Percentiles rank a stretch among this genome's conserved stretches.
Conservation (phyloP, 2,888 invertebrate genomes). For the Drosophila nigricruria region DNA sequence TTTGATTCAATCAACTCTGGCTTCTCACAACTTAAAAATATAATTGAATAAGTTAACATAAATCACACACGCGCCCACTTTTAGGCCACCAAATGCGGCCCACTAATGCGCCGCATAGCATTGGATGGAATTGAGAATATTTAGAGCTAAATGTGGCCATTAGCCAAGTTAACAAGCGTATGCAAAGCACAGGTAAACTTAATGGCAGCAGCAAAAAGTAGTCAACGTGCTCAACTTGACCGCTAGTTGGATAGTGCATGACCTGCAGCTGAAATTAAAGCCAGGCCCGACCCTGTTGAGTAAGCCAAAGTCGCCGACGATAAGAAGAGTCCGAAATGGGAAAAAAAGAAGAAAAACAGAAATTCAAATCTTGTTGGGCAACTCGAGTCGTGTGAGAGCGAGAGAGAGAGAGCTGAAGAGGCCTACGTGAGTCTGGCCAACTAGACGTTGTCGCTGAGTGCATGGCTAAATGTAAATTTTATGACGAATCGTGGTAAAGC, state of each 20-base stretch:
- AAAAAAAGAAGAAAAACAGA: neutral
- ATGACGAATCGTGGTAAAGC: slow-evolving; percentile 5
- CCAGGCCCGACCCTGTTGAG: slow-evolving; percentile 42
- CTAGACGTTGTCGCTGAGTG: slow-evolving; percentile 8
- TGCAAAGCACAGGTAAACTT: neutral
- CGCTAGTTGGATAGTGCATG: slow-evolving; percentile 62
- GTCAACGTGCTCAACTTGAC: slow-evolving; percentile 70
- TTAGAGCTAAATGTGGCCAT: slow-evolving; percentile 11
- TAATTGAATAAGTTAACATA: neutral
- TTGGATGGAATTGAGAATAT: slow-evolving; percentile 25
- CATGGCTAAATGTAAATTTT: slow-evolving; percentile 21
- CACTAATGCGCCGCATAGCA: slow-evolving; percentile 18
- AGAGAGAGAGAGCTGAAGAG: slow-evolving; percentile 2
- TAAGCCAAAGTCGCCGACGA: slow-evolving; percentile 47
- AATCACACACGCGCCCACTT: slow-evolving; percentile 4
- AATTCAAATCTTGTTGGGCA: slow-evolving; percentile 30
- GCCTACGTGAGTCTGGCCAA: slow-evolving; percentile 58
- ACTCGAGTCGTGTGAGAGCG: slow-evolving; percentile 22
- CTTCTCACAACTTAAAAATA: neutral
- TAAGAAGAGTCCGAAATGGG: slow-evolving; percentile 29
- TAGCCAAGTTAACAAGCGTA: slow-evolving; percentile 25
- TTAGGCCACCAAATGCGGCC: neutral
- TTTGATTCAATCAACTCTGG: neutral
- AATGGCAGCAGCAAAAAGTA: slow-evolving; percentile 21
- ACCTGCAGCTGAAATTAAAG: slow-evolving; percentile 50